These are phyloP conservation scores for Zaprionus tsacasi DNA, from an alignment of 1,140 invertebrate species.

Conservation along the genomic window DNA sequence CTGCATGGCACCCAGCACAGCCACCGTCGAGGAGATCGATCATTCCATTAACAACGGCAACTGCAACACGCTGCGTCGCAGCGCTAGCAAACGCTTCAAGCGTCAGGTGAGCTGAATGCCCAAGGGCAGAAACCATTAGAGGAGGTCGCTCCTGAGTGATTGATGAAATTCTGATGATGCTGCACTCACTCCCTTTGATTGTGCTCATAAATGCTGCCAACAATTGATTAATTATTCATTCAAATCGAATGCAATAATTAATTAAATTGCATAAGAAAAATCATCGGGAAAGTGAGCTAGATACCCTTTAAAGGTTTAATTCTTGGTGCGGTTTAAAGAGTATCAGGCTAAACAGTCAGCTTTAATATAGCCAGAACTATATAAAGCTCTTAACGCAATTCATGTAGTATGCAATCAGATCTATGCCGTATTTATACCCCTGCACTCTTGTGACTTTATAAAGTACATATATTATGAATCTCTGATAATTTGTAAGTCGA, in stretches of 20 bases:
- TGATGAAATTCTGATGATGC: slow-evolving; percentile 43
- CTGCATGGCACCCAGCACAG: slow-evolving; percentile 84
- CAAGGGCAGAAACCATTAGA: slow-evolving; percentile 24
- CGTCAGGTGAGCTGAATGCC: slow-evolving; percentile 84
- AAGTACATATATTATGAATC: too few species aligned
- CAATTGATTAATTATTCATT: slow-evolving; percentile 33
- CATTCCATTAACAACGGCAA: slow-evolving; percentile 76
- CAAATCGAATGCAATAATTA: slow-evolving; percentile 7
- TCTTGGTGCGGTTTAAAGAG: not conserved
- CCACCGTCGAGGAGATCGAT: slow-evolving; percentile 75
- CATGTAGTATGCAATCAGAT: too few species aligned
- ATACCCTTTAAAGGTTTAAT: not conserved
- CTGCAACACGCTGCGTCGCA: slow-evolving; percentile 91
- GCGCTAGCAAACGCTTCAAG: slow-evolving; percentile 90
- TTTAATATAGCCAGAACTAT: too few species aligned
- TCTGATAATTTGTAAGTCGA: too few species aligned
- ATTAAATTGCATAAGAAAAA: not conserved
- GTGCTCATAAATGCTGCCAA: slow-evolving; percentile 13
- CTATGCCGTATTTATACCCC: too few species aligned
- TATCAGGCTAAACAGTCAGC: too few species aligned
- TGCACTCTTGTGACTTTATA: too few species aligned
- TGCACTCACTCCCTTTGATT: not conserved
- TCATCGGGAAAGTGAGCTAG: not conserved
- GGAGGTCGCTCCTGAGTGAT: slow-evolving; percentile 34
- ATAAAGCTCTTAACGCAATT: too few species aligned